Conservation (phyloP, 2,888 invertebrate species). For the Cantharis lateralis region DNA sequence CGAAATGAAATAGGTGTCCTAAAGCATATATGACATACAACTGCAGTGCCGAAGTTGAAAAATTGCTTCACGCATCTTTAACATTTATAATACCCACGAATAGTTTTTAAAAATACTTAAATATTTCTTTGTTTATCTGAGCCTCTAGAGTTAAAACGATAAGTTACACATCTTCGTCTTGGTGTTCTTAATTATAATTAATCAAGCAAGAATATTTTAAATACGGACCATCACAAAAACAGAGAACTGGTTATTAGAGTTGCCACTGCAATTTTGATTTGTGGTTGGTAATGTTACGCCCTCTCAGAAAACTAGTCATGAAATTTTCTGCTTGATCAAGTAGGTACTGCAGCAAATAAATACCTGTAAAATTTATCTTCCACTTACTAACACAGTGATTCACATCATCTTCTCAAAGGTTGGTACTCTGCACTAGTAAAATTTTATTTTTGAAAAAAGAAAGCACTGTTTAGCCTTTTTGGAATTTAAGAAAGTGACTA, state of each 20-base stretch:
- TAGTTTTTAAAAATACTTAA: neutral
- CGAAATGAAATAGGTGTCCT: constrained; percentile 53
- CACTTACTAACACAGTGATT: neutral
- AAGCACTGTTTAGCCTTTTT: neutral
- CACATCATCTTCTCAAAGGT: neutral
- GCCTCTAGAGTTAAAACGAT: neutral
- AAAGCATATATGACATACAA: constrained; percentile 51
- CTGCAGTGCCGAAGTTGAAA: constrained; percentile 41
- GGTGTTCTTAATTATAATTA: neutral
- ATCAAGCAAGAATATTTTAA: constrained; percentile 4
- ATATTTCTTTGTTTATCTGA: neutral
- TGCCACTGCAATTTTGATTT: constrained; percentile 53
- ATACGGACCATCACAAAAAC: constrained; percentile 40
- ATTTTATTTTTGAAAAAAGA: neutral
- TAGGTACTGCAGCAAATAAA: constrained; percentile 38
- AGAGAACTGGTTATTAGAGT: constrained; percentile 50
- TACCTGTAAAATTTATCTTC: constrained; percentile 31
- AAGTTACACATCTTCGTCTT: neutral
- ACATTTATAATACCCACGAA: neutral
- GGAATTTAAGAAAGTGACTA: neutral
- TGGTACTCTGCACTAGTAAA: neutral
- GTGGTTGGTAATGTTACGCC: constrained; percentile 53
- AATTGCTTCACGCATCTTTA: neutral
- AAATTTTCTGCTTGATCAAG: constrained; percentile 45
- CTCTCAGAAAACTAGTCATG: constrained; percentile 44